These are phyloP conservation scores for Elaphurus davidianus DNA, from an alignment of 2,113 vertebrate species.

Conservation along the genomic window DNA sequence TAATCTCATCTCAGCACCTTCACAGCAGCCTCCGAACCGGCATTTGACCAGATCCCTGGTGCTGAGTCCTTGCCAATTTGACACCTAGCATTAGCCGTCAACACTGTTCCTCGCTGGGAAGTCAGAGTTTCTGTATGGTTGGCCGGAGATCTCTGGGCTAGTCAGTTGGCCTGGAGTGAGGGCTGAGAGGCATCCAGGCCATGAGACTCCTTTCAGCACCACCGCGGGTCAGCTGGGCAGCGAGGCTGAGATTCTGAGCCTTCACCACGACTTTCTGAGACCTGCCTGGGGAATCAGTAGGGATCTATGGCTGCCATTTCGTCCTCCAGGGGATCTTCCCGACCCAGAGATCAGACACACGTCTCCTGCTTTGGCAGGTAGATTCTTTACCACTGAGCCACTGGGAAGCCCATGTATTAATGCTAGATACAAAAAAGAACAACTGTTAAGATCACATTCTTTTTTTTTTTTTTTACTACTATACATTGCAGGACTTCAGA, in stretches of 20 bases:
- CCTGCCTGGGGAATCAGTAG: neutral
- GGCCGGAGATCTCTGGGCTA: no score
- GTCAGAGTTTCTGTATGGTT: neutral
- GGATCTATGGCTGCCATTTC: neutral
- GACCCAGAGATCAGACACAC: neutral
- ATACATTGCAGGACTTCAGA: neutral
- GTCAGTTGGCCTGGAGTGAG: neutral
- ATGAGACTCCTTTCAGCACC: no score
- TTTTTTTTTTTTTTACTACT: neutral
- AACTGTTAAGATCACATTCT: neutral
- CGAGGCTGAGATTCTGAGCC: neutral
- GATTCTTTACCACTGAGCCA: neutral
- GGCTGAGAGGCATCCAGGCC: accelerated
- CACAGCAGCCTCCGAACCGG: neutral
- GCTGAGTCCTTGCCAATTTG: neutral
- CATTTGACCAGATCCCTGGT: neutral
- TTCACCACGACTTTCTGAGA: neutral
- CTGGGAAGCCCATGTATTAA: neutral
- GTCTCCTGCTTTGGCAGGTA: neutral
- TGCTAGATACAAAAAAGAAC: neutral
- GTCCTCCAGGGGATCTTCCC: neutral
- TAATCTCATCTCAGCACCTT: neutral
- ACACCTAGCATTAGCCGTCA: neutral
- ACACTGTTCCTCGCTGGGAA: neutral
- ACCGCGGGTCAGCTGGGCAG: accelerated